These are phyloP conservation scores for Polydrusus cervinus DNA, from an alignment of 2,888 invertebrate species.

Conservation along the genomic window DNA sequence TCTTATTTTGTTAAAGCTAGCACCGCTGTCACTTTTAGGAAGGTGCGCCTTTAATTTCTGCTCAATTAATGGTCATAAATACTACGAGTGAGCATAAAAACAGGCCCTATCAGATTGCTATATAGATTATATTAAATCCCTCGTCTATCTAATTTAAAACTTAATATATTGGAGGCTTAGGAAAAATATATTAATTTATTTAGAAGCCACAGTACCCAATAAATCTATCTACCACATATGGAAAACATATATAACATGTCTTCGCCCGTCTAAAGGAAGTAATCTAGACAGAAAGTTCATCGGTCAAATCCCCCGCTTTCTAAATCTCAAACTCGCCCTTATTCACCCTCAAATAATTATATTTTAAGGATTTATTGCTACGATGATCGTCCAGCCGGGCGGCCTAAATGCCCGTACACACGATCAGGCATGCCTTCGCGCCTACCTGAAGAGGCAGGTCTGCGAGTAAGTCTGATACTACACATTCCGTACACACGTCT, in stretches of 20 bases:
- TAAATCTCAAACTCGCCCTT: slow-evolving; percentile 42
- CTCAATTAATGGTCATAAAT: no score
- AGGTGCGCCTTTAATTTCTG: no score
- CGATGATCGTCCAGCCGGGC: slow-evolving; percentile 57
- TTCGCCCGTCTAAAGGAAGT: slow-evolving; percentile 59
- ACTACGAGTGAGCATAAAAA: no score
- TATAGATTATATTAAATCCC: no score
- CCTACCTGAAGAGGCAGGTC: no score
- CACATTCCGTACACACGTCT: no score
- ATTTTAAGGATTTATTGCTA: slow-evolving; percentile 59
- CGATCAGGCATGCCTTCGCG: no score
- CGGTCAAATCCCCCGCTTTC: slow-evolving; percentile 62
- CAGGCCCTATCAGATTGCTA: no score
- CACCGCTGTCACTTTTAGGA: no score
- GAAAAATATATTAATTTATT: slow-evolving; percentile 30
- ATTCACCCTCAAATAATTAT: slow-evolving; percentile 49
- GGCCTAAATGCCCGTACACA: no score
- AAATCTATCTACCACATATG: slow-evolving; percentile 52
- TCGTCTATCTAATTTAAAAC: neutral
- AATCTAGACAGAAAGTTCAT: slow-evolving; percentile 63
- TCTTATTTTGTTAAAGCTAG: no score
- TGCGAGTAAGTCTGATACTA: no score
- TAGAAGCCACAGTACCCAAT: slow-evolving; percentile 32
- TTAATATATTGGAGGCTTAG: slow-evolving; percentile 6
- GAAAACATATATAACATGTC: slow-evolving; percentile 47